Evolutionary conservation across 2,113 vertebrate genomes (phyloP).

Genomic region (Thymallus thymallus): DNA sequence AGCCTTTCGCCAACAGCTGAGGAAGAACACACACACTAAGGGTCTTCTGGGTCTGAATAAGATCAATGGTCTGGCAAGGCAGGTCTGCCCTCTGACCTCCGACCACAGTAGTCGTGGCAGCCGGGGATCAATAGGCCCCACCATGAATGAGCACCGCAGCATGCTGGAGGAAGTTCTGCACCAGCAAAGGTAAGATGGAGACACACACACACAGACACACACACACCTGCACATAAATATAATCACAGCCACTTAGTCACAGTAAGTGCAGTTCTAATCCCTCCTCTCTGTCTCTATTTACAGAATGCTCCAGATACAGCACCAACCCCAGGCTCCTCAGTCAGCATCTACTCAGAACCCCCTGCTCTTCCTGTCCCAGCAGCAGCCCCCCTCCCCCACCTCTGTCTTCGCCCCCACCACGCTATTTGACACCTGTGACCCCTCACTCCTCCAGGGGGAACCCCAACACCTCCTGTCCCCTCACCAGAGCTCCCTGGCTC

Average conservation of each 20-base stretch:
- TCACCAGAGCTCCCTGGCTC: slow-evolving; percentile 61
- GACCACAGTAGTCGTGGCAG: slow-evolving; percentile 76
- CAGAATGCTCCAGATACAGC: slow-evolving; percentile 93
- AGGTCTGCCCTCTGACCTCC: slow-evolving; percentile 73
- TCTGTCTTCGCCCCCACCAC: slow-evolving; percentile 63
- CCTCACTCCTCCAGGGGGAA: slow-evolving; percentile 63
- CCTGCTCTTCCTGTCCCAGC: slow-evolving; percentile 63
- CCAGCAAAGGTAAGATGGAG: slow-evolving; percentile 84
- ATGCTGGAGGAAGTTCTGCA: slow-evolving; percentile 89
- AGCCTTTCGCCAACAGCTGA: slow-evolving; percentile 93
- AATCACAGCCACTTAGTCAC: neutral
- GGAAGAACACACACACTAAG: slow-evolving; percentile 88
- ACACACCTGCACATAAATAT: neutral
- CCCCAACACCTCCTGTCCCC: slow-evolving; percentile 37
- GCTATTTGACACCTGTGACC: slow-evolving; percentile 56
- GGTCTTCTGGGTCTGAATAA: slow-evolving; percentile 93
- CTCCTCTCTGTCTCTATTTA: slow-evolving; percentile 31
- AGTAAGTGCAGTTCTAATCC: neutral
- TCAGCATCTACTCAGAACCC: slow-evolving; percentile 68
- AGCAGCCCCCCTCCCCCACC: slow-evolving; percentile 53
- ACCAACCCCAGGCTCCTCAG: slow-evolving; percentile 71
- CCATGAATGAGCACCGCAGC: slow-evolving; percentile 73
- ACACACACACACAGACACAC: neutral
- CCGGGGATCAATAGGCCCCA: slow-evolving; percentile 75
- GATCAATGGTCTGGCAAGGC: slow-evolving; percentile 91